A percentile compares a stretch with the other conserved stretches of the same genome.
phyloP scores from a whole-genome alignment of 2,113 vertebrate species.

The Thalassarche chlororhynchos region DNA sequence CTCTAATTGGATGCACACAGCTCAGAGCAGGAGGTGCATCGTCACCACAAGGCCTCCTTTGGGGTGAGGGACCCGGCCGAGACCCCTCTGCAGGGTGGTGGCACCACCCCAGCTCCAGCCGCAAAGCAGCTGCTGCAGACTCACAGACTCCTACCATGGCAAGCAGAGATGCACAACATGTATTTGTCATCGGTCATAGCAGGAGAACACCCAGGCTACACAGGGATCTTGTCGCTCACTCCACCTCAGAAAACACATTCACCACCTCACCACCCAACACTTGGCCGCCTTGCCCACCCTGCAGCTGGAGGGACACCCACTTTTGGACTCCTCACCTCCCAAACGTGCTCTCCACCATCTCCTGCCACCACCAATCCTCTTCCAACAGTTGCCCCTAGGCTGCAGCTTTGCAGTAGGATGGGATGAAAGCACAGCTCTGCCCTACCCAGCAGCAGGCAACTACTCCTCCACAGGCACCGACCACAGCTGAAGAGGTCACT shows the following conservation, averaged over 20 bases:
- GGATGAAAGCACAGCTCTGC: not conserved
- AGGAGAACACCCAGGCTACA: not conserved
- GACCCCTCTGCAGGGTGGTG: not conserved
- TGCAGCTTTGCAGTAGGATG: not conserved
- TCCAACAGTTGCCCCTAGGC: not conserved
- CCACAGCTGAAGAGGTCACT: not conserved
- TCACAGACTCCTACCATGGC: fast-evolving
- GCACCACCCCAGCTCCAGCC: not conserved
- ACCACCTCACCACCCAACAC: not conserved
- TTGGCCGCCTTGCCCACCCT: fast-evolving
- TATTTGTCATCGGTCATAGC: not conserved
- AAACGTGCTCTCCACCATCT: not conserved
- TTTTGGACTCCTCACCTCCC: not conserved
- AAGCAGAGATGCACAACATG: not conserved
- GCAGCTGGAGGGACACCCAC: not conserved
- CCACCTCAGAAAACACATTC: not conserved
- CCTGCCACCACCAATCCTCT: not conserved
- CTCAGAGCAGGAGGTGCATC: not conserved
- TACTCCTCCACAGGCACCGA: not conserved
- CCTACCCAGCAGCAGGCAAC: not conserved
- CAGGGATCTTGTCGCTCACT: not conserved
- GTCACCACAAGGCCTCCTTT: not conserved
- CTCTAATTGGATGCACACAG: fast-evolving
- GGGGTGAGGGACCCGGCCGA: not conserved
- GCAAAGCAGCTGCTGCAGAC: not conserved